Base-by-base conservation (phyloP, 2,888 invertebrate species). In the Ormyrus nitidulus region DNA sequence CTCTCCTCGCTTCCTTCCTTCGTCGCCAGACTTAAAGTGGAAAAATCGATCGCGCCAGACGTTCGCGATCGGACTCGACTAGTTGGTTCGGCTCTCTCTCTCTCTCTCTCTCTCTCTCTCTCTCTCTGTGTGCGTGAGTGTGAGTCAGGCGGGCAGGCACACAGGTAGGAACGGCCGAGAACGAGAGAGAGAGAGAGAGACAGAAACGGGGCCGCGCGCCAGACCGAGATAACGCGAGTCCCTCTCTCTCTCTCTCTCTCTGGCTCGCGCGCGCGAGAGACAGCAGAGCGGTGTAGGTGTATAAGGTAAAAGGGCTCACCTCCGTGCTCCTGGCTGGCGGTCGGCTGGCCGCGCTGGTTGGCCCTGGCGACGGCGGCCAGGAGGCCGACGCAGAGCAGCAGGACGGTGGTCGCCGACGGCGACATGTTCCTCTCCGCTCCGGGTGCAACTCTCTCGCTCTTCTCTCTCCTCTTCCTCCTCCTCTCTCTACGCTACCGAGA, bases 31-130 rank as follows among this genome's bases (percentile, higher is more conserved):
- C 74, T 79, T 71, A 9, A 64, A 75, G 76, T 62, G 77, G 80
- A 80, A 80, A 78, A 81, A 81, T 81, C 81, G 78, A 81, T 81
- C 78, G 81, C 68, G 56, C 78, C 77, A 80, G 77, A 80, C 77
- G 72, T 73, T 77, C 48, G 71, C 77, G 77, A 73, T 80, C 80
- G 80, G 79, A 79, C 64, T 69, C 79, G 34, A 34, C 34, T 34
- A 34, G 34, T 34, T 34, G 34, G 34, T 34, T 34, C 53, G 49
- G 19, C 64, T 56, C 51, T 56, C 53, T 44, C 6, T 19, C 49
- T 51, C 65, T 13, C 13, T 13, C 13, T 19, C 49, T 51, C 65
- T 13, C 13, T 13, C 13, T 54, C 71, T 49, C 61, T 51, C 69
- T 69, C 56, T 56, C 53, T 44, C 8, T 19, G 44, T 48, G 51